Evolutionary conservation across 2,113 vertebrate genomes (phyloP).

Genomic region (Pelobates fuscus): DNA sequence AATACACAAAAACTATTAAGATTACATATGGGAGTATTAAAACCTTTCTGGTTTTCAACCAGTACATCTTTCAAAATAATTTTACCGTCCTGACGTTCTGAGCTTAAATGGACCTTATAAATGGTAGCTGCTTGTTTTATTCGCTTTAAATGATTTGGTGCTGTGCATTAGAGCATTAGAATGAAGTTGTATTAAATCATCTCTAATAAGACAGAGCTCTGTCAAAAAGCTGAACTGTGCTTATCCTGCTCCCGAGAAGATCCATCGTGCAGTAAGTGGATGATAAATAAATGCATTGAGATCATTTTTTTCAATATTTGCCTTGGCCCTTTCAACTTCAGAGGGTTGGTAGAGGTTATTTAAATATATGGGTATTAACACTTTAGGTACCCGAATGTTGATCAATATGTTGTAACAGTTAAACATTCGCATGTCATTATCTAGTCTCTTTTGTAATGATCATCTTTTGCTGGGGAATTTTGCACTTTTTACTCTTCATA

Average conservation of each 20-base stretch:
- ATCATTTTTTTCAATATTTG: not conserved
- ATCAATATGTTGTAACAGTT: too few species aligned
- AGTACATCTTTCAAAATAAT: slow-evolving; percentile 45
- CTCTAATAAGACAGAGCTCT: slow-evolving; percentile 38
- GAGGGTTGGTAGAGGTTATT: too few species aligned
- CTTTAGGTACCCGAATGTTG: too few species aligned
- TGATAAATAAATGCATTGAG: not conserved
- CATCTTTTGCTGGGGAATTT: too few species aligned
- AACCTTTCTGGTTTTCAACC: slow-evolving; percentile 31
- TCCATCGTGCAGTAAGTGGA: slow-evolving; percentile 30
- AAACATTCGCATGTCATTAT: too few species aligned
- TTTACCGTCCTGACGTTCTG: slow-evolving; percentile 30
- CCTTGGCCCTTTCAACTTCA: too few species aligned
- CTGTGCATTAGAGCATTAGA: slow-evolving; percentile 44
- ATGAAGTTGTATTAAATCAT: slow-evolving; percentile 42
- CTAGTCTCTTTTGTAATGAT: too few species aligned
- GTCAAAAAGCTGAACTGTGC: slow-evolving; percentile 10
- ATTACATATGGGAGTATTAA: slow-evolving; percentile 49
- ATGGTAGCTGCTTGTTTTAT: slow-evolving; percentile 31
- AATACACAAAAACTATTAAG: slow-evolving; percentile 49
- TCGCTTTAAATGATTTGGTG: slow-evolving; percentile 45
- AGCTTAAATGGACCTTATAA: slow-evolving; percentile 43
- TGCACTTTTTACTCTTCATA: too few species aligned
- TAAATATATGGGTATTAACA: too few species aligned
- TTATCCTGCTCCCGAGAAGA: slow-evolving; percentile 15